Evolutionary conservation across 2,797 vertebrate genomes (phyloP).

Genomic region (Capromys pilorides): DNA sequence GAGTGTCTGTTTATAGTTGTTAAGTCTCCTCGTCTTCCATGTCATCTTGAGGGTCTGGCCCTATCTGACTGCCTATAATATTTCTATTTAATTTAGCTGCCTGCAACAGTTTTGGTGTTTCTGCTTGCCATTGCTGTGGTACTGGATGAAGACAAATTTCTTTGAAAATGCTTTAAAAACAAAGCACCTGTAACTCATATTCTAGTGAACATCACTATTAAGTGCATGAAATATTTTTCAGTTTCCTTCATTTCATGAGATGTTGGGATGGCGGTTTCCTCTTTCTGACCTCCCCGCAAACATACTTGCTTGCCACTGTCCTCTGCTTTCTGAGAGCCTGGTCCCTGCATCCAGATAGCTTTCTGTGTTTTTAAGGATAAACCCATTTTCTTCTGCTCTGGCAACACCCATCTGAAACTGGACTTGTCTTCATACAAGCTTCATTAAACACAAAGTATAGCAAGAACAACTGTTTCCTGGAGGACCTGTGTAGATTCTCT

Average conservation of each 20-base stretch:
- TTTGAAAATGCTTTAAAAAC: too few species aligned
- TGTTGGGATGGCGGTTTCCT: conserved; percentile 82
- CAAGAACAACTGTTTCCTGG: conserved; percentile 21
- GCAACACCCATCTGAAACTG: conserved; percentile 23
- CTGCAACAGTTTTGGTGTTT: too few species aligned
- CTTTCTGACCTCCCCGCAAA: conserved; percentile 80
- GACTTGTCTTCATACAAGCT: neutral
- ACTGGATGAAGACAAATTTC: too few species aligned
- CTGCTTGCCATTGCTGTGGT: too few species aligned
- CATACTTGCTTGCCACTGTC: conserved; percentile 79
- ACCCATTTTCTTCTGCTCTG: conserved; percentile 57
- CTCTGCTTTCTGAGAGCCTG: conserved; percentile 63
- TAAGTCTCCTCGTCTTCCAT: too few species aligned
- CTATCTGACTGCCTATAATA: too few species aligned
- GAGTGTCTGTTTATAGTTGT: too few species aligned
- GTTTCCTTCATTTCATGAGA: conserved; percentile 94
- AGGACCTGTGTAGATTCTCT: conserved; percentile 50
- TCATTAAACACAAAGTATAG: neutral
- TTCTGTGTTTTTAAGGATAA: conserved; percentile 1
- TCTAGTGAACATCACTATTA: conserved; percentile 93
- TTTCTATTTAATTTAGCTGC: too few species aligned
- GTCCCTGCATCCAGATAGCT: conserved; percentile 69
- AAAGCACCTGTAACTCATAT: conserved; percentile 69
- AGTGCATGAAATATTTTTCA: conserved; percentile 94
- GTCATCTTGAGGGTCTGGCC: too few species aligned